Evolutionary conservation across 1,140 invertebrate genomes (phyloP).

Genomic region (Phthorimaea operculella): DNA sequence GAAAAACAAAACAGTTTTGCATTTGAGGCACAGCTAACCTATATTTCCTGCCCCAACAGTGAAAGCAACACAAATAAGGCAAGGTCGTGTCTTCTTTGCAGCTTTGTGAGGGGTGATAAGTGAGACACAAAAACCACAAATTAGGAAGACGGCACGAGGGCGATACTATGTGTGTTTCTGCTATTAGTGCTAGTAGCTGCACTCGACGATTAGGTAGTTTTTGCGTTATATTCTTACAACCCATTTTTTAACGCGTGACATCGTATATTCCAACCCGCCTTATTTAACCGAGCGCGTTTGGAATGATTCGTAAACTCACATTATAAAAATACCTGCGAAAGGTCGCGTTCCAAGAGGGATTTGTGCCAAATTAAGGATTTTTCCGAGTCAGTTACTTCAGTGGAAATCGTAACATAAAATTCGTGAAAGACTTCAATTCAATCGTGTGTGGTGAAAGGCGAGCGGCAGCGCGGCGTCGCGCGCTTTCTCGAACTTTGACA

Average conservation of each 20-base stretch:
- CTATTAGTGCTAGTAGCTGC: no score
- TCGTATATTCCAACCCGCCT: constrained; percentile 28
- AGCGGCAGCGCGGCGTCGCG: constrained; percentile 28
- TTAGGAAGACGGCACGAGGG: no score
- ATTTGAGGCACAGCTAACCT: no score
- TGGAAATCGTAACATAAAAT: constrained; percentile 27
- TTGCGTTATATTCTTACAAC: constrained; percentile 13
- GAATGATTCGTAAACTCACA: constrained; percentile 15
- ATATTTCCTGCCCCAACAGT: no score
- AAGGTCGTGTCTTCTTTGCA: neutral
- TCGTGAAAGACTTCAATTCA: constrained; percentile 26
- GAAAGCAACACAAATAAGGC: no score
- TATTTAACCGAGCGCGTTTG: constrained; percentile 18
- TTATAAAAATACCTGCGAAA: constrained; percentile 14
- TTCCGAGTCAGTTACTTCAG: constrained; percentile 14
- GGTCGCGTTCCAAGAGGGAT: neutral
- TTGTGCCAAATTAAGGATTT: constrained; percentile 3
- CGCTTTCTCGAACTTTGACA: constrained; percentile 57
- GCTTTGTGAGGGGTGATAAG: no score
- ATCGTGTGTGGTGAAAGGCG: constrained; percentile 24
- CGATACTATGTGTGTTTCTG: no score
- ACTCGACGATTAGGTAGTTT: no score
- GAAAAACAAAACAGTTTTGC: no score
- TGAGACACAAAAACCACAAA: no score
- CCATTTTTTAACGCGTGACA: constrained; percentile 36